Evolutionary conservation across 1,140 invertebrate genomes (phyloP).

Genomic region (Argopecten irradians): DNA sequence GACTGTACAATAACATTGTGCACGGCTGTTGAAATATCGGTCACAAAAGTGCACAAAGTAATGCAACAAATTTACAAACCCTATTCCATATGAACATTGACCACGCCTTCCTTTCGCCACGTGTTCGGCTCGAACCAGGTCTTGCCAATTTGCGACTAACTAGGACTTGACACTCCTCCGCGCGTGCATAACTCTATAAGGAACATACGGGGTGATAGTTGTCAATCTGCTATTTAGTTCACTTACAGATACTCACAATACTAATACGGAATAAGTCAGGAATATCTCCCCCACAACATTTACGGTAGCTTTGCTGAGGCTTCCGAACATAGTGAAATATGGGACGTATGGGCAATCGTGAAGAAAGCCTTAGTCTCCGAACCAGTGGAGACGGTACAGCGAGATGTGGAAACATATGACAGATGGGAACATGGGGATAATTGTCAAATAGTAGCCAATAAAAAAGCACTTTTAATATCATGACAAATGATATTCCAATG

Average conservation of each 20-base stretch:
- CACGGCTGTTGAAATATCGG: neutral
- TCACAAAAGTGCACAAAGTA: neutral
- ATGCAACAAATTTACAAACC: neutral
- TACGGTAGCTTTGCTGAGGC: neutral
- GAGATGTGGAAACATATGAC: neutral
- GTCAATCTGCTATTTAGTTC: neutral
- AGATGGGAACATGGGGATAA: conserved; percentile 5
- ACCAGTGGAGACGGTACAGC: neutral
- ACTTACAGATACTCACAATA: neutral
- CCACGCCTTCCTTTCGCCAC: neutral
- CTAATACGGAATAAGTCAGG: too few relatives aligned
- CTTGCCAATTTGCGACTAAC: neutral
- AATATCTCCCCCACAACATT: neutral
- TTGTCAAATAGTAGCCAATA: neutral
- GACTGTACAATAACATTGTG: neutral
- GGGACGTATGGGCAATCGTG: neutral
- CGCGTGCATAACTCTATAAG: neutral
- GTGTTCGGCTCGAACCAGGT: neutral
- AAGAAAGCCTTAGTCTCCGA: neutral
- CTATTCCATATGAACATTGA: neutral
- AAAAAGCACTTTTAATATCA: neutral
- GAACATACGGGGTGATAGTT: neutral
- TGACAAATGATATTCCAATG: conserved; percentile 11
- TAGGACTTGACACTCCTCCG: neutral
- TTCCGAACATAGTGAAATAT: neutral